These are phyloP conservation scores for Mya arenaria DNA, from an alignment of 1,140 invertebrate species.

Conservation along the genomic window DNA sequence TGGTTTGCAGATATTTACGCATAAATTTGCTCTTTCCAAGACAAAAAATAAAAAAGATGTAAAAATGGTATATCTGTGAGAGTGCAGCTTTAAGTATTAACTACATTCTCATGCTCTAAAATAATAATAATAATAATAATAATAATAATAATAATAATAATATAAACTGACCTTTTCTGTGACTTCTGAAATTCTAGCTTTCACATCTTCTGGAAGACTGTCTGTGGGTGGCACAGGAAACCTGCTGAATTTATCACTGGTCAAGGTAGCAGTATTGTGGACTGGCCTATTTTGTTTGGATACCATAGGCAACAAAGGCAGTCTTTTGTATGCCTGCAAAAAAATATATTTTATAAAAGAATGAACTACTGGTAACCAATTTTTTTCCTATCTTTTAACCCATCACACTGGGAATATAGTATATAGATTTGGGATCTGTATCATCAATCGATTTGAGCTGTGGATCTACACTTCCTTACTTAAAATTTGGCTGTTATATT, in stretches of 20 bases:
- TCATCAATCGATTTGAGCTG: too few species aligned
- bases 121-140: too few species aligned
- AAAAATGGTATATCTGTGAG: neutral
- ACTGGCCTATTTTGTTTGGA: neutral
- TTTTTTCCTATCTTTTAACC: neutral
- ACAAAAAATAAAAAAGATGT: neutral
- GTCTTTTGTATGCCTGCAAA: too few species aligned
- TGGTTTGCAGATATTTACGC: neutral
- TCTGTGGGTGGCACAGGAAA: conserved; percentile 62
- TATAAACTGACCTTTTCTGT: conserved; percentile 71
- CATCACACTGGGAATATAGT: too few species aligned
- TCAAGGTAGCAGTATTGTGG: neutral
- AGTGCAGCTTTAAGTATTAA: neutral
- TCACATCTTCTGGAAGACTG: conserved; percentile 61
- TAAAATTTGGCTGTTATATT: too few species aligned
- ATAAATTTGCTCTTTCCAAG: neutral
- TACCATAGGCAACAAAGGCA: too few species aligned
- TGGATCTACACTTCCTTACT: too few species aligned
- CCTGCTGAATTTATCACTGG: conserved; percentile 46
- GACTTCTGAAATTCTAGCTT: conserved; percentile 50
- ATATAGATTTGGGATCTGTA: too few species aligned
- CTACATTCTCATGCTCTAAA: too few species aligned
- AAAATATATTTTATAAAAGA: neutral
- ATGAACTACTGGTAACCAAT: neutral
- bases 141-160: too few species aligned